Evolutionary conservation across 2,888 invertebrate genomes (phyloP), one percentile per base, ranked within the genome.

Genomic region (Neoascia interrupta): DNA sequence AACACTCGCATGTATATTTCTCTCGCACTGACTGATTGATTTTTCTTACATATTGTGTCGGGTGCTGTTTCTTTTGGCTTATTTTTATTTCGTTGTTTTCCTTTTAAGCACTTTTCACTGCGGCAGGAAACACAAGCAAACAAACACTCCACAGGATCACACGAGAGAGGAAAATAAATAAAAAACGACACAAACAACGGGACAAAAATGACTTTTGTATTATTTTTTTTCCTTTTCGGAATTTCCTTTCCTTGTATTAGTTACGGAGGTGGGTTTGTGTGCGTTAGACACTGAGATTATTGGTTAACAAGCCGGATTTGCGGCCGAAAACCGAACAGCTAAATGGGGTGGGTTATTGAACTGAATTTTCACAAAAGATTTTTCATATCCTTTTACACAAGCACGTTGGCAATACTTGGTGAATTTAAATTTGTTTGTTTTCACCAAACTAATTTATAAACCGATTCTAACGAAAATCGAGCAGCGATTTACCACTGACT

Each of bases 121-220:
- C 75, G 63, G 56, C 63, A 76, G 51, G 70, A 76, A 64, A 58
- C 56, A 66, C 56, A 41, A 47, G 28, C 39, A 31, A 45, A 58
- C 51, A 36, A 49, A 68, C 53, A 54, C 61, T 47, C 34, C 18
- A 61, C 34, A 34, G 15, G 19, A 51, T 11, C 21, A 41, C 34
- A 45, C 23, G 34, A 8, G 13, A 53, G 11, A 6, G 18, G 23
- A 53, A 26, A 45, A 58, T 3, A 23, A 39, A 45, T 41, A 58
- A 37, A 39, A 43, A 36, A 51, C n/a, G 19, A 36, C 16, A 21
- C 3, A 54, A 37, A 16, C 19, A 63, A 51, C 45, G 19, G 58
- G 45, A 45, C 37, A 60, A 51, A 68, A 41, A 34, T 66, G 16
- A 36, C 36, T 43, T 60, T 64, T 64, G 49, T 23, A 43, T 53